These are phyloP conservation scores for Acronicta alni DNA, from an alignment of 2,888 invertebrate species.

Conservation along the genomic window DNA sequence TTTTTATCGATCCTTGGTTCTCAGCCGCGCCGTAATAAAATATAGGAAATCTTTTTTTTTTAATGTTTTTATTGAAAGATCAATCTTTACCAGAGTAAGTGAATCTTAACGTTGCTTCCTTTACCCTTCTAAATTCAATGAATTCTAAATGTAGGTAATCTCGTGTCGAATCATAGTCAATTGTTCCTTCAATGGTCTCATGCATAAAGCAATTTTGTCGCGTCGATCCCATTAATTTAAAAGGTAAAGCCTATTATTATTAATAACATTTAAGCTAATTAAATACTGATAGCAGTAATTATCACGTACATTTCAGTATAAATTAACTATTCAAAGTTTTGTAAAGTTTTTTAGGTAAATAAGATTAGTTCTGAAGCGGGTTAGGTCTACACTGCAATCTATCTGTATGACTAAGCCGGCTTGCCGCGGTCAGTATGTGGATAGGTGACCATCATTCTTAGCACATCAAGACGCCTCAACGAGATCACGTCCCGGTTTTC, in stretches of 20 bases:
- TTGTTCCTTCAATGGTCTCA: slow-evolving; percentile 4
- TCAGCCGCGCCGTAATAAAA: not conserved
- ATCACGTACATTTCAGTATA: slow-evolving; percentile 22
- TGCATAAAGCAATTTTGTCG: slow-evolving; percentile 10
- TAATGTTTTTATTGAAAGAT: not conserved
- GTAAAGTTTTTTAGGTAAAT: no score
- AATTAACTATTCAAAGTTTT: slow-evolving; percentile 11
- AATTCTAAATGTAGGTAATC: slow-evolving; percentile 9
- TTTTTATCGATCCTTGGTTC: no score
- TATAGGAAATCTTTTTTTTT: no score
- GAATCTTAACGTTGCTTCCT: not conserved
- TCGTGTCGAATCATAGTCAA: slow-evolving; percentile 22
- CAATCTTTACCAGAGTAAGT: not conserved
- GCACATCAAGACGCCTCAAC: no score
- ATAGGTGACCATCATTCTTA: no score
- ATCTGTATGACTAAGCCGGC: no score
- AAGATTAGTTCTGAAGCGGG: no score
- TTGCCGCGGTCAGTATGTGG: no score
- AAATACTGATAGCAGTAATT: slow-evolving; percentile 25
- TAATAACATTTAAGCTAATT: slow-evolving; percentile 23
- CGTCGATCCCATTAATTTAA: slow-evolving; percentile 22
- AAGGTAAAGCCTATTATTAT: slow-evolving; percentile 26
- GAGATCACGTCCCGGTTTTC: no score
- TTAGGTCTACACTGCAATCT: no score
- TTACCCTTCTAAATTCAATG: slow-evolving; percentile 6